These are phyloP conservation scores for Rhinogobio ventralis DNA, from an alignment of 2,797 vertebrate genomes.

Conservation along the genomic window DNA sequence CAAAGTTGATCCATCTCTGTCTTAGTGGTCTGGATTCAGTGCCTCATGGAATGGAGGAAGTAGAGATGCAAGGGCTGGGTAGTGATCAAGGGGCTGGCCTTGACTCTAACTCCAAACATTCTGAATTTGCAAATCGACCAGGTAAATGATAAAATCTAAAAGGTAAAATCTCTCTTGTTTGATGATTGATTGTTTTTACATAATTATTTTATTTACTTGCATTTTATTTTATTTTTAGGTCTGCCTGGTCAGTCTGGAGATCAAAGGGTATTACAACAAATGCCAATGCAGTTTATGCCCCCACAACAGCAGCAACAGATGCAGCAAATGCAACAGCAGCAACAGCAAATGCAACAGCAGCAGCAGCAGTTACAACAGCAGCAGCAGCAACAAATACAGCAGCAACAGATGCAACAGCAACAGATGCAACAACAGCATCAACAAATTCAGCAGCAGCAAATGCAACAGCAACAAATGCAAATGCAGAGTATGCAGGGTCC, in stretches of 20 bases:
- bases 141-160: slow-evolving; percentile 57
- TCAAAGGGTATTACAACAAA: slow-evolving; percentile 93
- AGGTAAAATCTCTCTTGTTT: background rate
- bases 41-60: slow-evolving; percentile 86
- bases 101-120: slow-evolving; percentile 87
- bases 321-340: slow-evolving; percentile 62
- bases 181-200: background rate
- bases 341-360: slow-evolving; percentile 55
- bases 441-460: slow-evolving; percentile 64
- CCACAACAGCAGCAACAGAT: slow-evolving; percentile 80
- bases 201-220: background rate
- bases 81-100: slow-evolving; percentile 88
- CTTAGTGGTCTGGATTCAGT: slow-evolving; percentile 81
- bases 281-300: slow-evolving; percentile 92
- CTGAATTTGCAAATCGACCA: slow-evolving; percentile 90
- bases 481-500: slow-evolving; percentile 80
- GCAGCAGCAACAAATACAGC: slow-evolving; percentile 65
- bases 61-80: slow-evolving; percentile 84
- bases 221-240: slow-evolving; percentile 72
- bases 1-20: background rate
- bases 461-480: slow-evolving; percentile 78
- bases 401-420: slow-evolving; percentile 75
- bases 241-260: slow-evolving; percentile 90
- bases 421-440: slow-evolving; percentile 74
- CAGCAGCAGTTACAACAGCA: slow-evolving; percentile 72